Evolutionary conservation across 2,113 vertebrate species (phyloP).

Genomic region (Sialia sialis): DNA sequence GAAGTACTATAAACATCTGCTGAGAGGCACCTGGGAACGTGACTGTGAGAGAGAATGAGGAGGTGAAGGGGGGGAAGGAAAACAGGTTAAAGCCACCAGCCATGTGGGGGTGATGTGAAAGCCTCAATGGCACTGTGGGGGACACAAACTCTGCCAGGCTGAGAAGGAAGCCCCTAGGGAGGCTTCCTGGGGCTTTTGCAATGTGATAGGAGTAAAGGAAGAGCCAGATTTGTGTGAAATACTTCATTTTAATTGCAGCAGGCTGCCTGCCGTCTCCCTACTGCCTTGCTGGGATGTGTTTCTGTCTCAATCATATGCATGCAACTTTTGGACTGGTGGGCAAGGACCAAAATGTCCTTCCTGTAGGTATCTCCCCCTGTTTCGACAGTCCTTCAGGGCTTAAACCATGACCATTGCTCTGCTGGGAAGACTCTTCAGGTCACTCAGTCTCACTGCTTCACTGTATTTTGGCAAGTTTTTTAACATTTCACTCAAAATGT

Average conservation of each 20-base stretch:
- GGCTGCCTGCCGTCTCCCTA: not conserved
- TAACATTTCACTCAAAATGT: not conserved
- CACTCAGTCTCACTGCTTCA: not conserved
- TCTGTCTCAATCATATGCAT: not conserved
- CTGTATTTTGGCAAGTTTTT: not conserved
- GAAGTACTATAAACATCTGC: conserved; percentile 20
- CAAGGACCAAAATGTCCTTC: not conserved
- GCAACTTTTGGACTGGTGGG: not conserved
- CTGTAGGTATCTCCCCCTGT: not conserved
- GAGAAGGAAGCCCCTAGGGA: not conserved
- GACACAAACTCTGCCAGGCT: not conserved
- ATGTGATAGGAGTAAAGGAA: not conserved
- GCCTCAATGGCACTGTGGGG: not conserved
- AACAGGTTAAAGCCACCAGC: not conserved
- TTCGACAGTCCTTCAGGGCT: not conserved
- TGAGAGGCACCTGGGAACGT: not conserved
- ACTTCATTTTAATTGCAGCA: conserved; percentile 20
- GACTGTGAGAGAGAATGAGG: not conserved
- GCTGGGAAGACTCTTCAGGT: fast-evolving
- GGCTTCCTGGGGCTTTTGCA: not conserved
- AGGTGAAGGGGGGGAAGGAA: not conserved
- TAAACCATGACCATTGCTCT: not conserved
- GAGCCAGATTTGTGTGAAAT: not conserved
- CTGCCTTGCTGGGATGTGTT: not conserved
- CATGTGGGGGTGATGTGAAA: not conserved